Evolutionary conservation across 1,140 invertebrate genomes (phyloP), one percentile per base, ranked within the genome.

Genomic region (Bursaphelenchus mucronatus): DNA sequence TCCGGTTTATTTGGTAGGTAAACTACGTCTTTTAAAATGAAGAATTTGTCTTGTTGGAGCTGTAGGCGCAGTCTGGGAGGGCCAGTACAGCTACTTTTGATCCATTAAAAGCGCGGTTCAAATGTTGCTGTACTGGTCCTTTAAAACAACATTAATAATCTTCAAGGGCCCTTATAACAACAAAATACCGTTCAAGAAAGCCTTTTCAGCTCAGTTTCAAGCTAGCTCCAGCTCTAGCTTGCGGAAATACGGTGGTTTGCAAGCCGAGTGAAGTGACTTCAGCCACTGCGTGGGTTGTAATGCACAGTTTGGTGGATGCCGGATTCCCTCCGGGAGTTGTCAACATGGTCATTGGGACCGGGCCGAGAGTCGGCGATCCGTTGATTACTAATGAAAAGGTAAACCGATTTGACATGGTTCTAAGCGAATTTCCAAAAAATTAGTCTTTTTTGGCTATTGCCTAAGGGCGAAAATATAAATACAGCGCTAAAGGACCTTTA

Each of bases 211-310:
- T 85, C 8, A 81, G 80, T 17, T 85, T 84, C 70, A 85, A 85
- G 70, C 66, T 87, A 6, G 86, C 86, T 7, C 86, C 86, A 39
- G 86, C 86, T 15, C 70, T 87, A 13, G 85, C 84, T 3, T 75
- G 75, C 54, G 86, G 86, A 15, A 86, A 86, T 75, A 87, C 86
- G 11, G 84, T 86, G 1, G 86, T 87, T 3, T 85, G 83, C 43
- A 87, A 87, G 66, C 86, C 86, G 3, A 86, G 85, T 75, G 86
- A 87, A 76, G 79, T 87, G 76, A 87, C 87, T 0, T 86, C 85
- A 8, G 82, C 86, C 0, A 86, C 86, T 0, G 84, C 86, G 5
- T 86, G 78, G 71, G 84, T 83, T 69, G 73, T 87, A 3, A 84
- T 83, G 66, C 76, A 85, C 65, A 67, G 86, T 3, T 82, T 86